Evolutionary conservation across 2,888 invertebrate species (phyloP).

Genomic region (Hyles lineata): DNA sequence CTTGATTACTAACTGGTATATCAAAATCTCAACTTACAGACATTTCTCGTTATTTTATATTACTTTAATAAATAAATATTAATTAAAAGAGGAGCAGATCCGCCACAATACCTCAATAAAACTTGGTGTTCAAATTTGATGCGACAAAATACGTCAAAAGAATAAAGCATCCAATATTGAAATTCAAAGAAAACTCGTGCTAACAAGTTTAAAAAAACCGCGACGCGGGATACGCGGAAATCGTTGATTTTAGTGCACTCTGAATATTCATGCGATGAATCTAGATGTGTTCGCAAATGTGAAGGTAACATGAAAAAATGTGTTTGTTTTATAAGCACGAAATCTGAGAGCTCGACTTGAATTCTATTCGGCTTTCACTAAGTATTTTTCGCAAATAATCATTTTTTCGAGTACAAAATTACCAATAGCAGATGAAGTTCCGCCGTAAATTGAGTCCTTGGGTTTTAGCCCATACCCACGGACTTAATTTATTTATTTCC

Average conservation of each 20-base stretch:
- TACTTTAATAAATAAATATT: too few species aligned
- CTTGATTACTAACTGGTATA: too few species aligned
- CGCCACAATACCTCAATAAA: not conserved
- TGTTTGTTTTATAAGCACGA: slow-evolving; percentile 3
- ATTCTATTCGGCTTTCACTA: not conserved
- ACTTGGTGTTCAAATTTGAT: not conserved
- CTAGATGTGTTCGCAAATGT: slow-evolving; percentile 20
- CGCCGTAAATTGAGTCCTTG: too few species aligned
- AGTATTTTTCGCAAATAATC: too few species aligned
- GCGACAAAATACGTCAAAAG: not conserved
- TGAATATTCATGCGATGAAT: slow-evolving; percentile 22
- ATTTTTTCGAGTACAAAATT: too few species aligned
- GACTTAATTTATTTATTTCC: too few species aligned
- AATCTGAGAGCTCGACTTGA: not conserved
- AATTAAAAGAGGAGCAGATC: not conserved
- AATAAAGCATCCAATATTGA: slow-evolving; percentile 4
- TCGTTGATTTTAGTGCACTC: slow-evolving; percentile 24
- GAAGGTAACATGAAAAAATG: not conserved
- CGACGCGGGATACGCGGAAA: slow-evolving; percentile 8
- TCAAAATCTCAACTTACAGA: too few species aligned
- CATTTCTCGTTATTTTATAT: too few species aligned
- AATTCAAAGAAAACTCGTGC: slow-evolving; percentile 18
- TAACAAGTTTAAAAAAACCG: slow-evolving; percentile 15
- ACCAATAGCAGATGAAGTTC: too few species aligned
- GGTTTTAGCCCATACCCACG: too few species aligned